phyloP scores from a whole-genome alignment of 2,113 vertebrate genomes.

The Danio rerio region DNA sequence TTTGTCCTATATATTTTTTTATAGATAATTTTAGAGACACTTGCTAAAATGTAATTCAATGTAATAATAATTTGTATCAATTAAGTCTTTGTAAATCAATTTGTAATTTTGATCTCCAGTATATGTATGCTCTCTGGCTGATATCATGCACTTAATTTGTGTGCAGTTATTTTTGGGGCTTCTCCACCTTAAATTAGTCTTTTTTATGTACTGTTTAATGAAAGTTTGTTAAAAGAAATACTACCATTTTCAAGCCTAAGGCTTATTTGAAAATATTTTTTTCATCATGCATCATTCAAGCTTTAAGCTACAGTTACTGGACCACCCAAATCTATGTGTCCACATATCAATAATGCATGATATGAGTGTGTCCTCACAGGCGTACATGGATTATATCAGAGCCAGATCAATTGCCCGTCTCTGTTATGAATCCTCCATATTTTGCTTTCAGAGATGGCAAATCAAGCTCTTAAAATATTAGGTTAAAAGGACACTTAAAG shows the following conservation, averaged over 20 bases:
- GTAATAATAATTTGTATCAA: too few relatives aligned
- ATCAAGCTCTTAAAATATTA: background rate
- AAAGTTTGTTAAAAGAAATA: background rate
- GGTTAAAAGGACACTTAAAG: background rate
- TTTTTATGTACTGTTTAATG: background rate
- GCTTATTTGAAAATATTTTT: background rate
- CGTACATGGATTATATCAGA: conserved; percentile 15
- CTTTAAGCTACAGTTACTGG: background rate
- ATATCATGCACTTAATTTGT: background rate
- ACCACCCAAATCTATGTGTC: background rate
- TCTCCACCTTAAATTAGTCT: background rate
- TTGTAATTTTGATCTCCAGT: too few relatives aligned
- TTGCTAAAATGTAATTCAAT: too few relatives aligned
- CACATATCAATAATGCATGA: conserved; percentile 5
- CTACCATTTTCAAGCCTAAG: background rate
- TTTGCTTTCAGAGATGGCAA: background rate
- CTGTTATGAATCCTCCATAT: background rate
- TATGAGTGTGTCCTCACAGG: background rate
- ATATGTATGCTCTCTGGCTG: background rate
- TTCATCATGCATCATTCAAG: background rate
- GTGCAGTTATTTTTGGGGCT: background rate
- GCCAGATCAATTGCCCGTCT: conserved; percentile 12
- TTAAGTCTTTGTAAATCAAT: too few relatives aligned
- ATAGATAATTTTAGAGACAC: too few relatives aligned
- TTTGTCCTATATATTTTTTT: too few relatives aligned